A percentile compares a stretch with the other conserved stretches of the same genome.
Conservation (phyloP, 2,113 vertebrate genomes). For the Amia ocellicauda region DNA sequence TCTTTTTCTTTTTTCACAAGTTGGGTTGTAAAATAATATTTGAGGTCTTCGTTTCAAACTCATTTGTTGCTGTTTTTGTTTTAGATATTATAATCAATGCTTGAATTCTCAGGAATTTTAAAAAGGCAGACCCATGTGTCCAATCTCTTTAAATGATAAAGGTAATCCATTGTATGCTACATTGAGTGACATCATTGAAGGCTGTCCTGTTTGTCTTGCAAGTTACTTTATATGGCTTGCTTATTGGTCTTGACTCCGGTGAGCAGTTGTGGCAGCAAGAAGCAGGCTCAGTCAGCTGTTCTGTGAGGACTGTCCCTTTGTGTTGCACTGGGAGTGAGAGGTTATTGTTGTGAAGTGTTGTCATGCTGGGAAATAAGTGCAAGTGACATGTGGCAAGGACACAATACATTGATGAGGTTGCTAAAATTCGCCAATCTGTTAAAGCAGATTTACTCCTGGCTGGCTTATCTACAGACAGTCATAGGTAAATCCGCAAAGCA, state of each 20-base stretch:
- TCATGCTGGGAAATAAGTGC: constrained; percentile 57
- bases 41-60: too few relatives aligned
- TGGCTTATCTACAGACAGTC: neutral
- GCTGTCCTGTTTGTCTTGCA: too few relatives aligned
- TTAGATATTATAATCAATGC: constrained; percentile 32
- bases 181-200: constrained; percentile 40
- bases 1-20: too few relatives aligned
- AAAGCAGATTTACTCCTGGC: constrained; percentile 50
- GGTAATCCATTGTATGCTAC: constrained; percentile 28
- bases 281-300: constrained; percentile 57
- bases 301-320: constrained; percentile 47
- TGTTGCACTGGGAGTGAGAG: constrained; percentile 43
- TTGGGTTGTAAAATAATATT: too few relatives aligned
- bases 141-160: neutral
- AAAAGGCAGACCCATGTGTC: constrained; percentile 55
- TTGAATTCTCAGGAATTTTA: constrained; percentile 53
- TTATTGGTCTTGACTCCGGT: constrained; percentile 5
- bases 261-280: constrained; percentile 33
- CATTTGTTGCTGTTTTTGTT: neutral
- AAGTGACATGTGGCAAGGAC: constrained; percentile 67
- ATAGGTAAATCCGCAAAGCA: neutral
- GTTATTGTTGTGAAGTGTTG: constrained; percentile 51
- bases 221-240: neutral
- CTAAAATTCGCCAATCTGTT: constrained; percentile 58
- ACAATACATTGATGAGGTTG: constrained; percentile 52